Evolutionary conservation across 2,888 invertebrate species (phyloP), one percentile per base, ranked within the genome.

Genomic region (Lysandra bellargus): DNA sequence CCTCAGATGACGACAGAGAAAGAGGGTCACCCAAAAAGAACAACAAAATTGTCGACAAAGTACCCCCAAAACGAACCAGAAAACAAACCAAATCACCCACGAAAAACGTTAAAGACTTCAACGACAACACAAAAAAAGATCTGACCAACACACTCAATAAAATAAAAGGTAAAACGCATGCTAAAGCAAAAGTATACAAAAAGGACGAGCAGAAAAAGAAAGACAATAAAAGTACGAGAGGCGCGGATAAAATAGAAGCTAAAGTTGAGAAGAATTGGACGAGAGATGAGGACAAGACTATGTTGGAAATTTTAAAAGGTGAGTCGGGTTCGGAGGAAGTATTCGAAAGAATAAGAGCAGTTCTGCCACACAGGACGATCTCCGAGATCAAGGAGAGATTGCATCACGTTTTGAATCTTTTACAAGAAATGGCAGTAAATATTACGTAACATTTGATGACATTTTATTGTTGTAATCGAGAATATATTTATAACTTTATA

Each of bases 211-310:
- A 88, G 81, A 87, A 85, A 78, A 90, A 79, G n/a, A 88, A 88
- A 64, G 88, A 85, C 73, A 81, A 81, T 23, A 83, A 89, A 44
- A 86, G 83, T 74, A 87, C 87, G 53, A 82, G 83, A 44, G 85
- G 82, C 37, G 83, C 83, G 7, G 1, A 91, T 88, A 82, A 81
- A 83, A 80, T 81, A 82, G 83, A 84, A 49, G 78, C 81, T 78
- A 84, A 84, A 80, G 82, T 82, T 40, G 87, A 87, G 61, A 81
- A 80, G 0, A 92, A 83, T 79, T 98, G 98, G 98, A 97, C 97
- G 0, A 95, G 97, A 79, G 97, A 98, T 79, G 98, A 98, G 86
- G 98, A 98, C 88, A 97, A 97, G 88, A 95, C 97, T 17, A 96
- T 98, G 90, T 90, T 98, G 61, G 96, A 97, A 88, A 97, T 96